Evolutionary conservation across 2,888 invertebrate species (phyloP), one percentile per base, ranked within the genome.

Genomic region (Allophyes oxyacanthae): DNA sequence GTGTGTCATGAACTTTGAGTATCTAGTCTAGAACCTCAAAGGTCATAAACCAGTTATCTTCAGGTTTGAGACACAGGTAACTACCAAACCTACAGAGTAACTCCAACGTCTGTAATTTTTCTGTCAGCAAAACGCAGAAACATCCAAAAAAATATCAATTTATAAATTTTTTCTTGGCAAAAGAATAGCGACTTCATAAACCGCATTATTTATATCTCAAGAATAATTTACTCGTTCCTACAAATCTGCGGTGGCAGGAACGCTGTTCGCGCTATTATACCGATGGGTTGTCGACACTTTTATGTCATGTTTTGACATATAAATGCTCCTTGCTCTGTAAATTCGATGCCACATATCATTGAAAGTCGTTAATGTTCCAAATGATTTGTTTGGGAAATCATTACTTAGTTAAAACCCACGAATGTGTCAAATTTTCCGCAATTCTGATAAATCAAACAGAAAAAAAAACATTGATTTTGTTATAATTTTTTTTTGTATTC

Each of bases 211-310:
- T 62, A 55, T 56, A 48, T 28, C 42, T 25, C 28, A 28, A 6
- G 55, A 13, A 72, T 66, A 54, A 72, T 72, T 75, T 56, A 72
- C 38, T 37, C 30, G 6, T 20, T 26, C 3, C 9, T 38, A 64
- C 64, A 62, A 62, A 64, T 59, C 32, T 51, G 26, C 25, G 40
- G 38, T 60, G 45, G 40, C 57, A 38, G 57, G 8, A 54, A 41
- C 10, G 41, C 38, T 65, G 75, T 77, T 56, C 50, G 4, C 15
- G 38, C 60, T 34, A 63, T 72, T 65, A 66, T 38, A 48, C 36
- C 40, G 55, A 67, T 77, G 57, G 54, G 26, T 44, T 48, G 74
- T 25, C 43, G 80, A 80, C 77, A 66, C 6, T 49, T 72, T 70
- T 56, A 77, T 57, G 42, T 49, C 13, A 55, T 56, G 40, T 59